Percentiles rank a stretch among this genome's conserved stretches.
Evolutionary conservation across 2,888 invertebrate species (phyloP).

Genomic region (Apeira syringaria): DNA sequence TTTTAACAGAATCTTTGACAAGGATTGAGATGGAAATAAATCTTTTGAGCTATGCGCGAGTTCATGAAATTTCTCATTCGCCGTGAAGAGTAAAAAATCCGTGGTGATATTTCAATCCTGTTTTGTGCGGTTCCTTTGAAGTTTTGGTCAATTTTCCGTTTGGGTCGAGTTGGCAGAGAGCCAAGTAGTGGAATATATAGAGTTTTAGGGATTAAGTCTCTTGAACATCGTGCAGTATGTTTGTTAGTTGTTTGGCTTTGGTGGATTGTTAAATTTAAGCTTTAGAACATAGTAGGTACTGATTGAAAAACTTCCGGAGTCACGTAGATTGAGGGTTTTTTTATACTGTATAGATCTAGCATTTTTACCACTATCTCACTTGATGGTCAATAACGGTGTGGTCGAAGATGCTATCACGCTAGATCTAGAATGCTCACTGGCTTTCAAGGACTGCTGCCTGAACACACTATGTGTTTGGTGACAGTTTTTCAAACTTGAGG

Average conservation of each 20-base stretch:
- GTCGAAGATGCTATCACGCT: too few species aligned
- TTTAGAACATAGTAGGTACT: too few species aligned
- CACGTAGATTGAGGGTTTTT: too few species aligned
- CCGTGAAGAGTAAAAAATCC: slow-evolving; percentile 31
- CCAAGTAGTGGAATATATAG: slow-evolving; percentile 32
- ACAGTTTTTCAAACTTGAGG: too few species aligned
- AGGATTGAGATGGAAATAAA: slow-evolving; percentile 45
- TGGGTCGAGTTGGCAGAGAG: slow-evolving; percentile 24
- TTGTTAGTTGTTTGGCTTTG: slow-evolving; percentile 25
- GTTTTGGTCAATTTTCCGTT: slow-evolving; percentile 34
- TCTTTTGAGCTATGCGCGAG: slow-evolving; percentile 30
- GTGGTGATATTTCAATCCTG: slow-evolving; percentile 39
- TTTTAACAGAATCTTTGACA: slow-evolving; percentile 33
- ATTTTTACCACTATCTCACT: too few species aligned
- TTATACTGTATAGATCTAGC: too few species aligned
- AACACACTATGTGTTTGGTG: too few species aligned
- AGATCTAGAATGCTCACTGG: too few species aligned
- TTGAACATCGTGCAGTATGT: slow-evolving; percentile 20
- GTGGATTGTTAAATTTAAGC: too few species aligned
- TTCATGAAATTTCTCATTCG: slow-evolving; percentile 35
- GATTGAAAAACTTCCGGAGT: too few species aligned
- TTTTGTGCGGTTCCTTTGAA: slow-evolving; percentile 28
- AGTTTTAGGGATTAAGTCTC: slow-evolving; percentile 23
- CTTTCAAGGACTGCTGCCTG: too few species aligned
- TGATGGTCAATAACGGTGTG: too few species aligned